phyloP scores from a whole-genome alignment of 2,888 invertebrate genomes.

The Aricia artaxerxes region DNA sequence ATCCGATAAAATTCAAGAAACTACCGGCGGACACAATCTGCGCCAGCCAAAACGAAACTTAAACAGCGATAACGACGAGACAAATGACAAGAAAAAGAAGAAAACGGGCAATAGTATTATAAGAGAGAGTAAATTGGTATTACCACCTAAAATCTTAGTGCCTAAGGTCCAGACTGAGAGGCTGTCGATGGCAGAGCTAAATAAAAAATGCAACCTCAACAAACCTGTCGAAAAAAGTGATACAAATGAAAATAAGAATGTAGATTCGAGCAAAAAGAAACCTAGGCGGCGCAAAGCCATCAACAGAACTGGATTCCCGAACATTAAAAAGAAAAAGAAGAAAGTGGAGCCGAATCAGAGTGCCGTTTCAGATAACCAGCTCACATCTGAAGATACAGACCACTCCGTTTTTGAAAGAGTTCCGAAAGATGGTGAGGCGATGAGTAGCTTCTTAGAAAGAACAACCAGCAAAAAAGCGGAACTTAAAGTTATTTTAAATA shows the following conservation, averaged over 20 bases:
- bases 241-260: constrained; percentile 53
- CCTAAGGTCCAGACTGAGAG: constrained; percentile 71
- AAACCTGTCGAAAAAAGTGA: constrained; percentile 58
- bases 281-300: constrained; percentile 87
- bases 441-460: constrained; percentile 83
- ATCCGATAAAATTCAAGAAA: constrained; percentile 75
- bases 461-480: constrained; percentile 73
- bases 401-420: constrained; percentile 83
- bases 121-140: constrained; percentile 72
- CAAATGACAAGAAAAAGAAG: constrained; percentile 70
- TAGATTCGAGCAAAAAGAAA: constrained; percentile 65
- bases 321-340: constrained; percentile 90
- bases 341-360: constrained; percentile 68
- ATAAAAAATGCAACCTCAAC: constrained; percentile 53
- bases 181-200: constrained; percentile 52
- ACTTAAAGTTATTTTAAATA: constrained; percentile 73
- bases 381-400: constrained; percentile 68
- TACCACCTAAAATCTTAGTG: constrained; percentile 64
- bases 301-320: constrained; percentile 94
- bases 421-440: constrained; percentile 85
- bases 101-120: constrained; percentile 66
- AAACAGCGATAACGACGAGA: constrained; percentile 61
- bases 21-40: constrained; percentile 68
- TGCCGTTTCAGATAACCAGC: constrained; percentile 59
- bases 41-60: constrained; percentile 71